These are phyloP conservation scores for Vireo altiloquus DNA, from an alignment of 2,113 vertebrate genomes.

Conservation along the genomic window DNA sequence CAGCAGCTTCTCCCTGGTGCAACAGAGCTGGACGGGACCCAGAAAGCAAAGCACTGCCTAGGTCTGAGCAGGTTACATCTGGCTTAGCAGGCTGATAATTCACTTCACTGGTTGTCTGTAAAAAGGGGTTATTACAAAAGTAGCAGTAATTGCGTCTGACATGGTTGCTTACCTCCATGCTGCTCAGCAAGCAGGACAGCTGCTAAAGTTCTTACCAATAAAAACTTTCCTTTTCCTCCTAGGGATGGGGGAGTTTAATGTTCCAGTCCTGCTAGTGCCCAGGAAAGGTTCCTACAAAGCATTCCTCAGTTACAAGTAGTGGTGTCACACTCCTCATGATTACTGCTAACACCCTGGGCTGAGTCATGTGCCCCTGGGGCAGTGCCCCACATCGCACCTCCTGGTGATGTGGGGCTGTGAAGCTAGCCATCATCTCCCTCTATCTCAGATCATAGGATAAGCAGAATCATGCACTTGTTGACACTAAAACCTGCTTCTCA, in stretches of 20 bases:
- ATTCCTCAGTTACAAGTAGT: not conserved
- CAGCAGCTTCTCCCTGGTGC: not conserved
- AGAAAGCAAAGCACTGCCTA: not conserved
- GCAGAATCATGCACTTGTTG: not conserved
- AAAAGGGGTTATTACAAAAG: not conserved
- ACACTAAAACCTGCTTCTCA: not conserved
- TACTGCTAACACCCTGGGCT: not conserved
- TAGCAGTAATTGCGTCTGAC: not conserved
- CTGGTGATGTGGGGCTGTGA: not conserved
- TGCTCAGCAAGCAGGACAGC: not conserved
- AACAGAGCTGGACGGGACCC: not conserved
- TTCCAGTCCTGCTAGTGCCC: not conserved
- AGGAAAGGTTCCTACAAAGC: not conserved
- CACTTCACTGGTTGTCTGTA: not conserved
- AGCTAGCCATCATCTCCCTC: not conserved
- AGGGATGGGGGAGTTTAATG: not conserved
- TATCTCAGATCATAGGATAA: not conserved
- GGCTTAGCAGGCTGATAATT: not conserved
- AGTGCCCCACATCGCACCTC: not conserved
- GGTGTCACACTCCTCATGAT: not conserved
- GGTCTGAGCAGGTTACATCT: not conserved
- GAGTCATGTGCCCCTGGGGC: not conserved
- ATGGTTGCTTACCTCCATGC: not conserved
- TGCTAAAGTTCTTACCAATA: conserved; percentile 3
- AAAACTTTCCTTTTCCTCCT: not conserved